These are phyloP conservation scores for Orussus abietinus DNA, from an alignment of 1,140 invertebrate genomes.

Conservation along the genomic window DNA sequence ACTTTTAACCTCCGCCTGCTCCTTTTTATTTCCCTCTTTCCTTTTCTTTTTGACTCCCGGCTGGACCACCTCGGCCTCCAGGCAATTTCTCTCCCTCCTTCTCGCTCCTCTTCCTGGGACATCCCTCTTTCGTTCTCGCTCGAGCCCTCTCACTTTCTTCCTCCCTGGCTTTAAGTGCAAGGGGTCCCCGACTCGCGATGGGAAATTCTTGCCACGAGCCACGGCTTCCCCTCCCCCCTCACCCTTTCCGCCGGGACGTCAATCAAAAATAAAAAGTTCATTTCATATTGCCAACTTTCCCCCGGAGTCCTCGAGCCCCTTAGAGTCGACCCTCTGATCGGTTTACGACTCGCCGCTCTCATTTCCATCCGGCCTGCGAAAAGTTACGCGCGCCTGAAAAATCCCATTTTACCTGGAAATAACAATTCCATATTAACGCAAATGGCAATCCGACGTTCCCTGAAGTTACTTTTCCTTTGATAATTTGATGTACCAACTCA, in stretches of 20 bases:
- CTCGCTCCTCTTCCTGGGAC: constrained; percentile 13
- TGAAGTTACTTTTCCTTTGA: too few species aligned
- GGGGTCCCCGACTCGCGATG: constrained; percentile 24
- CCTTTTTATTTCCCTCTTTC: background rate
- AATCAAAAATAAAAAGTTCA: constrained; percentile 18
- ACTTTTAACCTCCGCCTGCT: background rate
- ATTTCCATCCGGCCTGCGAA: too few species aligned
- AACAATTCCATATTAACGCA: too few species aligned
- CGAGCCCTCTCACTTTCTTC: constrained; percentile 5
- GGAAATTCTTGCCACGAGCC: constrained; percentile 26
- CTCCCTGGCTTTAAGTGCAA: constrained; percentile 27
- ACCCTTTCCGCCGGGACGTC: constrained; percentile 1
- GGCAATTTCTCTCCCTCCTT: constrained; percentile 1
- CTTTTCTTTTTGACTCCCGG: constrained; percentile 27
- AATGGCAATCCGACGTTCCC: too few species aligned
- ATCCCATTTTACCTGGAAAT: too few species aligned
- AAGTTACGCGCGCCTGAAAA: too few species aligned
- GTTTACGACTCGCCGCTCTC: too few species aligned
- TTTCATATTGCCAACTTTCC: background rate
- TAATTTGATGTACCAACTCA: too few species aligned
- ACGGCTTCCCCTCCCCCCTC: constrained; percentile 4
- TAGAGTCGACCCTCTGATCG: too few species aligned
- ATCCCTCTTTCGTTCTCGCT: constrained; percentile 14
- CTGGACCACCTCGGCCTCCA: too few species aligned
- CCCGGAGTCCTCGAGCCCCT: too few species aligned